Evolutionary conservation across 2,888 invertebrate species (phyloP), one percentile per base, ranked within the genome.

Genomic region (Germaria angustata): DNA sequence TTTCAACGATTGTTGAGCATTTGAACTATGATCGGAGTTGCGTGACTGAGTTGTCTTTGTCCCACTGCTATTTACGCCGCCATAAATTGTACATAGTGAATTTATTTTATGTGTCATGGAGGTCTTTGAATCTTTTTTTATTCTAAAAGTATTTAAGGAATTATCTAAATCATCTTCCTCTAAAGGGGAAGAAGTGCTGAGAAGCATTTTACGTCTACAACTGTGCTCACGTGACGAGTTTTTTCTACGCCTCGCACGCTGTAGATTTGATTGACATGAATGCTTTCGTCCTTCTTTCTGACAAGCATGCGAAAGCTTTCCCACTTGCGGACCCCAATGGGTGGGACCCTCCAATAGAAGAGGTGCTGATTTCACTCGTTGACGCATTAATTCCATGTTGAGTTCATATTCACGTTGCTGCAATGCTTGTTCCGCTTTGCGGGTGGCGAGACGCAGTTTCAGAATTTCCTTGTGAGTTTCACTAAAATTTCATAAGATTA

Each of bases 311-410:
- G 88, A 87, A 2, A 89, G 77, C 66, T 90, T 90, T 11, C 90
- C 91, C 9, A 90, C 88, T 72, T 88, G 86, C 0, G 90, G 89
- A 2, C 89, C 88, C 90, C 90, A 90, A 65, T 85, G 88, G 2
- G 91, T 90, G 2, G 86, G 84, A 0, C 91, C 91, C 81, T 91
- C 91, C 3, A 91, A 87, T 5, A 91, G 84, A 2, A 91, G 82
- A 0, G 91, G 91, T 0, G 91, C 90, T 0, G 91, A 89, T 82
- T 90, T 90, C 1, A 91, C 91, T 0, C 91, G 87, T 75, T 91
- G 89, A 0, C 88, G 87, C 91, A 91, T 91, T 84, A 91, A 78
- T 71, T 90, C 89, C 91, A 91, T 91, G 68, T 90, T 89, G 5
- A 90, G 84, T 17, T 90, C 89, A 39, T 91, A 90, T 65, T 91